These are phyloP conservation scores for Oreochromis grahami DNA, from an alignment of 2,797 vertebrate species.

Conservation along the genomic window DNA sequence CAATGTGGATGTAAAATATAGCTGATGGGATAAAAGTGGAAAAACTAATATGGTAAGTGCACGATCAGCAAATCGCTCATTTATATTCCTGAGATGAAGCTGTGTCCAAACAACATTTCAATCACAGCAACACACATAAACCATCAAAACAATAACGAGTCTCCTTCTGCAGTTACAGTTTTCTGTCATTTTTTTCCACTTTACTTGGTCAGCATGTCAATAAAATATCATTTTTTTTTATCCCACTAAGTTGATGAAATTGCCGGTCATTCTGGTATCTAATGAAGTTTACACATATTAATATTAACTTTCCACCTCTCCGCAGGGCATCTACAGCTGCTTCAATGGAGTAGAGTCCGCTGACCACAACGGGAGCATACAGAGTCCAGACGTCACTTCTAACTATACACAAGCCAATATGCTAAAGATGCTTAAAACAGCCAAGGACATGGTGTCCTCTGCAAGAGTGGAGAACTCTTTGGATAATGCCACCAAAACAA, in stretches of 20 bases:
- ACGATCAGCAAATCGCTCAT: constrained; percentile 29
- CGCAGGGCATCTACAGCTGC: constrained; percentile 97
- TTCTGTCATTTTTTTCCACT: not conserved
- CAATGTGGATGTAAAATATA: constrained; percentile 59
- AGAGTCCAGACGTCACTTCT: constrained; percentile 86
- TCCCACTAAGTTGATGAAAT: not conserved
- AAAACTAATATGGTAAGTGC: constrained; percentile 28
- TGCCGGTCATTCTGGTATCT: not conserved
- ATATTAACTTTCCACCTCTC: not conserved
- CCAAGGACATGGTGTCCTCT: constrained; percentile 92
- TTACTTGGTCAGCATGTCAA: not conserved
- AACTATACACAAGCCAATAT: constrained; percentile 91
- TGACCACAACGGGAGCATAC: constrained; percentile 67
- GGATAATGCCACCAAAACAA: constrained; percentile 90
- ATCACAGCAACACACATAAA: not conserved
- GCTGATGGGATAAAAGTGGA: constrained; percentile 7
- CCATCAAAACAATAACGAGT: not conserved
- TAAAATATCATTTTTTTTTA: not conserved
- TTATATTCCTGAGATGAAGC: not conserved
- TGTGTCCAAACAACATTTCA: constrained; percentile 1
- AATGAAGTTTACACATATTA: not conserved
- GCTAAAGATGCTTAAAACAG: constrained; percentile 93
- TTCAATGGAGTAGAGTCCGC: constrained; percentile 89
- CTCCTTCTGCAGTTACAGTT: not conserved
- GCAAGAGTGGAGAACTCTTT: constrained; percentile 89